Evolutionary conservation across 1,140 invertebrate species (phyloP), one percentile per base, ranked within the genome.

Genomic region (Augochlora pura): DNA sequence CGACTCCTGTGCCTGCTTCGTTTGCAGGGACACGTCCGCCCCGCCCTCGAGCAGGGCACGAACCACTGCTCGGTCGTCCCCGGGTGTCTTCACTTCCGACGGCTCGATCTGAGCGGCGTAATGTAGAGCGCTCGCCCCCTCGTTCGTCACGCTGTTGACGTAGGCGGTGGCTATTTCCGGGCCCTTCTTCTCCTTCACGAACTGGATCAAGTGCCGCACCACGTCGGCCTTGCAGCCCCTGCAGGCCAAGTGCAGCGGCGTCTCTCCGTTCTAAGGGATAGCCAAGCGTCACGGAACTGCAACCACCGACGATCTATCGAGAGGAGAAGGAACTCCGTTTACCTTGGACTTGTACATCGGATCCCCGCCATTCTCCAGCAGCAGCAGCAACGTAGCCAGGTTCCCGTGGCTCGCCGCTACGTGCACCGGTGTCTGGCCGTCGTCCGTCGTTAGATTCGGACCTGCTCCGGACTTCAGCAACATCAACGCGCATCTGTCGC

Each of bases 401-500:
- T 98, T 98, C 0, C 98, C 98, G 89, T 97, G 95, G 74, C 96
- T 95, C 0, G 98, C 97, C 0, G 98, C 97, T 4, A 98, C 97
- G 83, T 99, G 98, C 4, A 99, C 96, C 0, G 98, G 97, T 0
- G 98, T 98, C 92, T 98, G 97, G 21, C 98, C 98, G 91, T 99
- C 98, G 91, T 99, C 96, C 12, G 96, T 98, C 1, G 95, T 95
- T 71, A 97, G 95, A 93, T 99, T 99, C 0, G 99, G 97, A 81
- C 98, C 97, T 14, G 99, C 99, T 7, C 99, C 99, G 18, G 98
- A 99, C 93, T 99, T 99, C 6, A 99, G 92, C 78, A 99, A 92
- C 98, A 99, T 99, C 79, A 99, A 94, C 14, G 98, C 98, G 93
- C 98, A 99, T 91, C 98, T 96, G 89, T 99, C 98, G 65, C 98